Percentiles rank a stretch among this genome's conserved stretches.
phyloP scores from a whole-genome alignment of 2,888 invertebrate genomes.

The Ophion slaviceki region DNA sequence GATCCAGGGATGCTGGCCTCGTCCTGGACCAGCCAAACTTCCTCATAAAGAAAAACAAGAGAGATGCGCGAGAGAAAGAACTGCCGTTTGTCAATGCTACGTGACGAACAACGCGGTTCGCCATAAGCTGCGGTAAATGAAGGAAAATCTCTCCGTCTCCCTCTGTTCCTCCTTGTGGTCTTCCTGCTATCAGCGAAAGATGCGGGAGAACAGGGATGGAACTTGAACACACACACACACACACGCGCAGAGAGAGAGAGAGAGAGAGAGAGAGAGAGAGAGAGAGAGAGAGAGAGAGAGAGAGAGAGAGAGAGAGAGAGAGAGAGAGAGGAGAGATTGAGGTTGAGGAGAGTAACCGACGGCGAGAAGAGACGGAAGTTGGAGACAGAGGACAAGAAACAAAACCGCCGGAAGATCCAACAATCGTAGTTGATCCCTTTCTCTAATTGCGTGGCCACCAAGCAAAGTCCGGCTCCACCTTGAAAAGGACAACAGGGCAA shows the following conservation, averaged over 20 bases:
- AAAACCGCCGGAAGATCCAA: constrained; percentile 21
- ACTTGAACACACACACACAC: constrained; percentile 10
- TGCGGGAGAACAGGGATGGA: neutral
- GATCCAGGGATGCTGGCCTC: constrained; percentile 22
- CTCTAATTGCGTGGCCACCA: constrained; percentile 59
- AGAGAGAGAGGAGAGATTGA: constrained; percentile 2
- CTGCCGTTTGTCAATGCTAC: constrained; percentile 69
- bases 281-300: neutral
- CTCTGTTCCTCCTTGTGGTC: neutral
- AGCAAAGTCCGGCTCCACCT: neutral
- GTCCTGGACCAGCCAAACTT: constrained; percentile 59
- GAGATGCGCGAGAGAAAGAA: constrained; percentile 56
- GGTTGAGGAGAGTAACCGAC: neutral
- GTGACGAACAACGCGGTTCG: constrained; percentile 58
- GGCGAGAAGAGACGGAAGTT: constrained; percentile 7
- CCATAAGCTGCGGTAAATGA: constrained; percentile 35
- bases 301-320: constrained; percentile 12
- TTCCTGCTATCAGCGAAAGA: neutral
- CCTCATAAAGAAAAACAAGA: constrained; percentile 67
- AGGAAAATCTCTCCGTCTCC: constrained; percentile 24
- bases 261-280: constrained; percentile 12
- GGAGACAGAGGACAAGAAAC: constrained; percentile 27
- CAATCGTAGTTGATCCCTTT: constrained; percentile 63
- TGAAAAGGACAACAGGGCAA: constrained; percentile 34
- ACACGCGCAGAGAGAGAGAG: neutral